These are phyloP conservation scores for Sula dactylatra DNA, from an alignment of 2,113 vertebrate genomes.

Conservation along the genomic window DNA sequence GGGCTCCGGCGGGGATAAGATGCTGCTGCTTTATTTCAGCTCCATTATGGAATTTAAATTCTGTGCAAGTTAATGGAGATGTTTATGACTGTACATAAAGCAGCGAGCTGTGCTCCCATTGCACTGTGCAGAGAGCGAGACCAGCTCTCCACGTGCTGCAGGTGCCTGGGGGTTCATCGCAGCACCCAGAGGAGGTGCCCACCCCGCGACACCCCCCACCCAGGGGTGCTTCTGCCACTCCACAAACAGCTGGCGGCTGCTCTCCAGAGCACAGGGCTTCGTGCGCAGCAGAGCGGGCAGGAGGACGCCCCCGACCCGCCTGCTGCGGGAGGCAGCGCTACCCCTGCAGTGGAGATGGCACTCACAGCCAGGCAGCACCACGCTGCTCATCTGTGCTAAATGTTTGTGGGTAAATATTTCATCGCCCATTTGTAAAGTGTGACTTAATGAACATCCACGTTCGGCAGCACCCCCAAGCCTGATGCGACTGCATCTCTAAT, in stretches of 20 bases:
- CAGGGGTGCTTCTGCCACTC: not conserved
- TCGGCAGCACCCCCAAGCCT: not conserved
- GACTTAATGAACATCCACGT: not conserved
- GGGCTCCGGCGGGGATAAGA: not conserved
- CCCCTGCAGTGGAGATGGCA: not conserved
- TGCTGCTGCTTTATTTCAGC: not conserved
- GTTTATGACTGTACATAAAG: not conserved
- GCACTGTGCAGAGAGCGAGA: not conserved
- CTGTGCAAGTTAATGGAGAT: not conserved
- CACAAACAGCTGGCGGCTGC: accelerated
- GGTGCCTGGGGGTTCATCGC: not conserved
- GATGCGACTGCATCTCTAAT: not conserved
- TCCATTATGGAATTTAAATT: not conserved
- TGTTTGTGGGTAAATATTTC: not conserved
- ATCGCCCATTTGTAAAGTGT: not conserved
- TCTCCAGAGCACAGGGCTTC: not conserved
- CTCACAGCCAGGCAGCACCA: not conserved
- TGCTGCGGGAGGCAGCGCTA: not conserved
- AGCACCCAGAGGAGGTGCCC: not conserved
- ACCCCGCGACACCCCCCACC: not conserved
- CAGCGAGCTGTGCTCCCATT: not conserved
- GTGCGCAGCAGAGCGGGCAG: not conserved
- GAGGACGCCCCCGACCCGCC: not conserved
- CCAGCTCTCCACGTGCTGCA: not conserved
- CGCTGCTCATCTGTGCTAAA: not conserved